phyloP scores from a whole-genome alignment of 2,113 vertebrate species.

The Amphiprion percula region DNA sequence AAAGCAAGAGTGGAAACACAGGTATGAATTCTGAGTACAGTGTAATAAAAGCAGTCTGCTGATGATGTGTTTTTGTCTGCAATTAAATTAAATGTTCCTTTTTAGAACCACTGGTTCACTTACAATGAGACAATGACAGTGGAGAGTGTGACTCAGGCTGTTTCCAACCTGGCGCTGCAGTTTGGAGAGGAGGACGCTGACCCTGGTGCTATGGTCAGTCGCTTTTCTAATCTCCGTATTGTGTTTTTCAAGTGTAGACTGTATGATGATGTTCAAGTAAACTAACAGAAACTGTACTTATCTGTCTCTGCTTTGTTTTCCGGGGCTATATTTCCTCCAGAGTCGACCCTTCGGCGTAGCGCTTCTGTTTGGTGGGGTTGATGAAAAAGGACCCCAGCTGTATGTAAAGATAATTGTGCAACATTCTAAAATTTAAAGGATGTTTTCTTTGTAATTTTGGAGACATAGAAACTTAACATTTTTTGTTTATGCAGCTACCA shows the following conservation, averaged over 20 bases:
- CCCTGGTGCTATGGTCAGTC: slow-evolving; percentile 94
- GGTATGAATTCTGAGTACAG: slow-evolving; percentile 79
- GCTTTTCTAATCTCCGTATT: neutral
- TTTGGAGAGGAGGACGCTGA: slow-evolving; percentile 99
- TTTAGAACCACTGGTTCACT: slow-evolving; percentile 99
- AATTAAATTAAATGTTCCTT: neutral
- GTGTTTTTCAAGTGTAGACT: neutral
- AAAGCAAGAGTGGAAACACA: slow-evolving; percentile 99
- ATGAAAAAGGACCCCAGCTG: slow-evolving; percentile 99
- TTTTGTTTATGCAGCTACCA: slow-evolving; percentile 88
- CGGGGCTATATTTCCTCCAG: slow-evolving; percentile 74
- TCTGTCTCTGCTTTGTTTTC: neutral
- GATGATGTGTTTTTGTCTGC: neutral
- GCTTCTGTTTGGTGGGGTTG: slow-evolving; percentile 95
- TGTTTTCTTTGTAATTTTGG: neutral
- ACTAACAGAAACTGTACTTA: neutral
- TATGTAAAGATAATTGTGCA: slow-evolving; percentile 78
- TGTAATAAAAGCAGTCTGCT: neutral
- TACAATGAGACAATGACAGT: slow-evolving; percentile 99
- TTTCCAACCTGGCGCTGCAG: slow-evolving; percentile 97
- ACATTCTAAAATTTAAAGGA: neutral
- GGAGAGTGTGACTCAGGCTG: slow-evolving; percentile 98
- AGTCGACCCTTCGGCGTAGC: slow-evolving; percentile 98
- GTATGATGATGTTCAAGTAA: neutral
- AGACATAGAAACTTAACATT: neutral